phyloP scores from a whole-genome alignment of 2,113 vertebrate species.

The Ciconia boyciana region DNA sequence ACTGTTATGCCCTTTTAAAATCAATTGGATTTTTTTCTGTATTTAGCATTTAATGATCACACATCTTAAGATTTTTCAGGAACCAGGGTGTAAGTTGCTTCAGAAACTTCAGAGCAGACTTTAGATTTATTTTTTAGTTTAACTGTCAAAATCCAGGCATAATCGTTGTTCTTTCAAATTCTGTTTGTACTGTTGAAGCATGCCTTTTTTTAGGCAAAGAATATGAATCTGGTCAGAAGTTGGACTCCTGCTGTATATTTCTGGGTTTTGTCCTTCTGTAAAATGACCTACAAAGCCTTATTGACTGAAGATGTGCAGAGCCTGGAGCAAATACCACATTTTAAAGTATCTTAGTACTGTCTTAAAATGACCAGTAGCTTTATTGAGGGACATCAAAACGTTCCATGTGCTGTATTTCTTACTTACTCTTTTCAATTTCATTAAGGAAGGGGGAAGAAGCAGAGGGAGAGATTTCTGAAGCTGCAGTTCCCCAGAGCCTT shows the following conservation, averaged over 20 bases:
- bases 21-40: neutral
- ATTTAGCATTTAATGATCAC: neutral
- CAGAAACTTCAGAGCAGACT: neutral
- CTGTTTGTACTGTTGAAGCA: neutral
- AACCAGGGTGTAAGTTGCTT: neutral
- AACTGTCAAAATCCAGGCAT: neutral
- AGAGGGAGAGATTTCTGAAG: conserved; percentile 17
- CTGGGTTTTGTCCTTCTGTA: neutral
- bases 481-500: neutral
- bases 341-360: conserved; percentile 49
- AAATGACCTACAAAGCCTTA: neutral
- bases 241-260: neutral
- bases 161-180: neutral
- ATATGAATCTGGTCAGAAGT: neutral
- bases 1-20: neutral
- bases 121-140: neutral
- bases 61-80: neutral
- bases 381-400: conserved; percentile 30
- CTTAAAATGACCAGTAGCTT: conserved; percentile 41
- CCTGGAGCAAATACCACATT: conserved; percentile 12
- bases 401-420: conserved; percentile 56
- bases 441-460: conserved; percentile 28
- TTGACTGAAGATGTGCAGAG: neutral
- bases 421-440: conserved; percentile 60
- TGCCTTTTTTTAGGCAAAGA: neutral